A percentile compares a stretch with the other conserved stretches of the same genome.
Conservation (phyloP, 2,113 vertebrate species). For the Xyrauchen texanus region DNA sequence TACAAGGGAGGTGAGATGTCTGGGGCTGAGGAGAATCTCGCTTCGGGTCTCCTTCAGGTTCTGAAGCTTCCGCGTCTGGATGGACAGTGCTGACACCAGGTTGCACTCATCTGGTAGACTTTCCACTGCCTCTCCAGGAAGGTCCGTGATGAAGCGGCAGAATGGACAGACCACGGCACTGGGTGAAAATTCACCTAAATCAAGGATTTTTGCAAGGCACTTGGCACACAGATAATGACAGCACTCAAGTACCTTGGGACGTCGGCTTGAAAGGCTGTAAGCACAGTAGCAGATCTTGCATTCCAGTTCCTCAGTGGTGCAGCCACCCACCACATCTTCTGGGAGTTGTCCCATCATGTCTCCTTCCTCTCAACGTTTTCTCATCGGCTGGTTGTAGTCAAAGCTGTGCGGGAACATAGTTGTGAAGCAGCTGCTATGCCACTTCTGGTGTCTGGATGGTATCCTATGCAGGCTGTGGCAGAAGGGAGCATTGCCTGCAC, state of each 20-base stretch:
- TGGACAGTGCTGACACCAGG: slow-evolving; percentile 81
- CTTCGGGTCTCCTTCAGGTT: slow-evolving; percentile 78
- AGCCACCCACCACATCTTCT: slow-evolving; percentile 69
- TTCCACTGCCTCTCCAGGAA: slow-evolving; percentile 79
- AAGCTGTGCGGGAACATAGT: slow-evolving; percentile 32
- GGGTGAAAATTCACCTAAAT: slow-evolving; percentile 84
- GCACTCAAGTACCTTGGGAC: slow-evolving; percentile 89
- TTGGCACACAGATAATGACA: slow-evolving; percentile 91
- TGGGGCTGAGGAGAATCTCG: slow-evolving; percentile 86
- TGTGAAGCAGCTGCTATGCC: neutral
- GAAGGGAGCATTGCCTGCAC: slow-evolving; percentile 38
- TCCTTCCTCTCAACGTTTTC: neutral
- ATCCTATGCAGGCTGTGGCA: slow-evolving; percentile 16
- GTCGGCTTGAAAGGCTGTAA: slow-evolving; percentile 83
- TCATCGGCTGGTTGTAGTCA: slow-evolving; percentile 27
- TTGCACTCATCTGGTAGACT: slow-evolving; percentile 90
- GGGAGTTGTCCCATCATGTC: slow-evolving; percentile 76
- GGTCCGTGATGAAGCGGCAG: slow-evolving; percentile 85
- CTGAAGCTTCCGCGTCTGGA: slow-evolving; percentile 79
- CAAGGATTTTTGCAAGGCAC: slow-evolving; percentile 90
- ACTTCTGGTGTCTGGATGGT: slow-evolving; percentile 9
- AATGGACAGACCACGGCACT: slow-evolving; percentile 89
- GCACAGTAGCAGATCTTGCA: slow-evolving; percentile 95
- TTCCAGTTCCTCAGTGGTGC: slow-evolving; percentile 84
- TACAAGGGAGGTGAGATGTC: slow-evolving; percentile 82